A percentile compares a stretch with the other conserved stretches of the same genome.
phyloP scores from a whole-genome alignment of 2,888 invertebrate species.

The Vesta saturnalis region DNA sequence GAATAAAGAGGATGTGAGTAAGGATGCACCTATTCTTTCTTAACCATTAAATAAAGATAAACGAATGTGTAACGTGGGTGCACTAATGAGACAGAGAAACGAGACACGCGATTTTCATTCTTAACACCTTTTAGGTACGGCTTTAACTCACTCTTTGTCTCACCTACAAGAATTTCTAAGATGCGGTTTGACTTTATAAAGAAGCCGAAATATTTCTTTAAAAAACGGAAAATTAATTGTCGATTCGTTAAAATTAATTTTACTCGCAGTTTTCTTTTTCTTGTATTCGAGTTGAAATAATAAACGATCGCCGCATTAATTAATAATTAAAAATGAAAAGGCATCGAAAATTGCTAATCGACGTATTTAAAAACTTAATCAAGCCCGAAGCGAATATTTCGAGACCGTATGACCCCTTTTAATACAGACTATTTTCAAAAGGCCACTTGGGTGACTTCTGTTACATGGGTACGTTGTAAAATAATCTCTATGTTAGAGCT shows the following conservation, averaged over 20 bases:
- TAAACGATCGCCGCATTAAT: conserved; percentile 3
- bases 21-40: conserved; percentile 46
- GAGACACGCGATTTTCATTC: conserved; percentile 28
- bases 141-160: conserved; percentile 22
- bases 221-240: conserved; percentile 27
- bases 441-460: conserved; percentile 52
- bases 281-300: conserved; percentile 6
- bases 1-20: conserved; percentile 31
- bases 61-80: conserved; percentile 46
- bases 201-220: conserved; percentile 37
- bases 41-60: conserved; percentile 46
- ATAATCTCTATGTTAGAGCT: conserved; percentile 53
- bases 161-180: conserved; percentile 37
- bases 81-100: conserved; percentile 32
- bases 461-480: conserved; percentile 52
- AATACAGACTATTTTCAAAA: conserved; percentile 37
- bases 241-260: conserved; percentile 1
- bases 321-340: conserved; percentile 12
- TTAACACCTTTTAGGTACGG: conserved; percentile 26
- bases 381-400: conserved; percentile 18
- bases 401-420: conserved; percentile 27
- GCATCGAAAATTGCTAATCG: conserved; percentile 27
- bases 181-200: conserved; percentile 36
- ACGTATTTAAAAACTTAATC: conserved; percentile 36
- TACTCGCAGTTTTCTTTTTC: conserved; percentile 17